These are phyloP conservation scores for Spinus pinus DNA, from an alignment of 2,797 vertebrate species.

Conservation along the genomic window DNA sequence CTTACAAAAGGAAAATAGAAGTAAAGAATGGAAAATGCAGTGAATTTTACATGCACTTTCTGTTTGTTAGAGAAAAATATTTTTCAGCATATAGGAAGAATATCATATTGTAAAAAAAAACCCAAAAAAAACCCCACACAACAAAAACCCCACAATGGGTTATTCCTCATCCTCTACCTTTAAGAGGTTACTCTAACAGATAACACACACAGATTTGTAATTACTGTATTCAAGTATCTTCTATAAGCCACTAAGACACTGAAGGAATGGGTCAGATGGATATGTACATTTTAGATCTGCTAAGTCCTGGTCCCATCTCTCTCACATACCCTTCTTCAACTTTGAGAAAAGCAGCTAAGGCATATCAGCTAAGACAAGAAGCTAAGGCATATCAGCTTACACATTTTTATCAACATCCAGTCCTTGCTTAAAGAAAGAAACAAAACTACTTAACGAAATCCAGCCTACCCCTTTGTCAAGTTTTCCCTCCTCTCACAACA, in stretches of 20 bases:
- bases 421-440: neutral
- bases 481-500: neutral
- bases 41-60: neutral
- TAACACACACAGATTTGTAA: neutral
- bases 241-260: neutral
- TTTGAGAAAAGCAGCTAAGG: neutral
- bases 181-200: neutral
- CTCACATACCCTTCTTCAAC: neutral
- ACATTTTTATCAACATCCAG: neutral
- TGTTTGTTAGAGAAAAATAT: neutral
- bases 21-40: neutral
- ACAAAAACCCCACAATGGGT: neutral
- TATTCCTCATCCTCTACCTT: neutral
- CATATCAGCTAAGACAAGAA: neutral
- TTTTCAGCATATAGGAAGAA: neutral
- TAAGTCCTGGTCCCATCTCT: neutral
- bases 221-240: neutral
- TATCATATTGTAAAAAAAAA: neutral
- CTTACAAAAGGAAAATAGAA: neutral
- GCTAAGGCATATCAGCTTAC: neutral
- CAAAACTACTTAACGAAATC: neutral
- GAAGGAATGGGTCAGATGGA: neutral
- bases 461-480: neutral
- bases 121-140: neutral
- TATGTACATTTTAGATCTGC: neutral